These are phyloP conservation scores for Ostrea edulis DNA, from an alignment of 1,140 invertebrate genomes.

Conservation along the genomic window DNA sequence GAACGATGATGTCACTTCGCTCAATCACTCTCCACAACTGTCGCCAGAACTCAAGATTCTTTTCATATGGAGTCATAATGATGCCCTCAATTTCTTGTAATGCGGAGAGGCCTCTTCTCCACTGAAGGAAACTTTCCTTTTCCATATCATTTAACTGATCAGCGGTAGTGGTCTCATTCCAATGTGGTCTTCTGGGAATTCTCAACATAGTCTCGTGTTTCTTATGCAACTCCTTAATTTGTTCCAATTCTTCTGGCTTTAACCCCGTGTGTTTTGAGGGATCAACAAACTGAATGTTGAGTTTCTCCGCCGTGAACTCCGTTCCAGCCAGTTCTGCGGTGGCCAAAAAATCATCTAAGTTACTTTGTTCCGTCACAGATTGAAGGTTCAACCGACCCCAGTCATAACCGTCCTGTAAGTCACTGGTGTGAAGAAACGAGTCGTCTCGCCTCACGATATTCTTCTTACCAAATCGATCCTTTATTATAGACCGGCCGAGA, in stretches of 20 bases:
- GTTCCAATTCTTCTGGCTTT: slow-evolving; percentile 83
- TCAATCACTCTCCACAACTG: slow-evolving; percentile 99
- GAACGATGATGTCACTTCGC: slow-evolving; percentile 95
- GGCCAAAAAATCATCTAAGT: slow-evolving; percentile 96
- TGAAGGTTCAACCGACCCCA: slow-evolving; percentile 93
- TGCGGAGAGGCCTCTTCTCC: slow-evolving; percentile 89
- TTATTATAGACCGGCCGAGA: not conserved
- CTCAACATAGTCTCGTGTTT: slow-evolving; percentile 85
- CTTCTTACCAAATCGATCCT: slow-evolving; percentile 30
- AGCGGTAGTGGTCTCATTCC: slow-evolving; percentile 87
- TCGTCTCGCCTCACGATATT: not conserved
- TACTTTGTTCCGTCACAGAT: slow-evolving; percentile 97
- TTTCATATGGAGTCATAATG: slow-evolving; percentile 97
- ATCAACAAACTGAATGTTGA: slow-evolving; percentile 90
- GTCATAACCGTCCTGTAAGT: slow-evolving; percentile 93
- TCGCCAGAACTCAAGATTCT: slow-evolving; percentile 98
- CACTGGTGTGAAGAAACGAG: slow-evolving; percentile 87
- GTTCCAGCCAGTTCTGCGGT: slow-evolving; percentile 95
- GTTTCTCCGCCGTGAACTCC: slow-evolving; percentile 92
- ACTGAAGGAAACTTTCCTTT: slow-evolving; percentile 90
- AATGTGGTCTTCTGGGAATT: slow-evolving; percentile 91
- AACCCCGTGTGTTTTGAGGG: slow-evolving; percentile 83
- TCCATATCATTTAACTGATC: slow-evolving; percentile 90
- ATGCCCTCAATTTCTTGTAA: slow-evolving; percentile 91
- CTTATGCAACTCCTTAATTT: slow-evolving; percentile 84